These are phyloP conservation scores for Euplexia lucipara DNA, from an alignment of 2,888 invertebrate species.

Conservation along the genomic window DNA sequence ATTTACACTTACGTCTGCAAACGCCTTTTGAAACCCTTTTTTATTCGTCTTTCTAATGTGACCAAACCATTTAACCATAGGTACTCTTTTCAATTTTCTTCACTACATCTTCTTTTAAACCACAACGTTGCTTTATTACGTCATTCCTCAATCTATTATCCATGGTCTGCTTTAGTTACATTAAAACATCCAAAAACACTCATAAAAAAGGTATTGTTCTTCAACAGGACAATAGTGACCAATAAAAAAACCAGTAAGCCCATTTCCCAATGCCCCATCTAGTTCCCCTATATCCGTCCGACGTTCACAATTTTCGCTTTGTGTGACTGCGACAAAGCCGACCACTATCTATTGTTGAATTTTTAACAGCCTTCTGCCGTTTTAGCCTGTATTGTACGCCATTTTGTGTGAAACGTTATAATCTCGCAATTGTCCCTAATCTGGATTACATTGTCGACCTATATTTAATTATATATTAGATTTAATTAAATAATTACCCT, in stretches of 20 bases:
- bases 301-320: conserved; percentile 71
- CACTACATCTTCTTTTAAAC: too few relatives aligned
- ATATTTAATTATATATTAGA: too few relatives aligned
- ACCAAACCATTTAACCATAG: too few relatives aligned
- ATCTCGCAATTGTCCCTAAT: conserved; percentile 44
- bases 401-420: conserved; percentile 63
- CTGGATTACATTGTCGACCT: conserved; percentile 30
- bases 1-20: too few relatives aligned
- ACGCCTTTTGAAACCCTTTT: too few relatives aligned
- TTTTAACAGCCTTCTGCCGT: conserved; percentile 72
- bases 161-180: too few relatives aligned
- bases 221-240: not conserved
- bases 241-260: conserved; percentile 7
- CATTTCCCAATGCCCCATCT: conserved; percentile 46
- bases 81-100: too few relatives aligned
- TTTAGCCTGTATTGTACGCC: conserved; percentile 63
- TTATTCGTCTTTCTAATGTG: too few relatives aligned
- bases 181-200: too few relatives aligned
- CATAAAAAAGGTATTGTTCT: not conserved
- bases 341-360: conserved; percentile 76
- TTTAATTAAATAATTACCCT: too few relatives aligned
- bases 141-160: too few relatives aligned
- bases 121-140: too few relatives aligned
- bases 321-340: conserved; percentile 68
- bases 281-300: conserved; percentile 32